Evolutionary conservation across 2,113 vertebrate species (phyloP).

Genomic region (Anoura caudifer): DNA sequence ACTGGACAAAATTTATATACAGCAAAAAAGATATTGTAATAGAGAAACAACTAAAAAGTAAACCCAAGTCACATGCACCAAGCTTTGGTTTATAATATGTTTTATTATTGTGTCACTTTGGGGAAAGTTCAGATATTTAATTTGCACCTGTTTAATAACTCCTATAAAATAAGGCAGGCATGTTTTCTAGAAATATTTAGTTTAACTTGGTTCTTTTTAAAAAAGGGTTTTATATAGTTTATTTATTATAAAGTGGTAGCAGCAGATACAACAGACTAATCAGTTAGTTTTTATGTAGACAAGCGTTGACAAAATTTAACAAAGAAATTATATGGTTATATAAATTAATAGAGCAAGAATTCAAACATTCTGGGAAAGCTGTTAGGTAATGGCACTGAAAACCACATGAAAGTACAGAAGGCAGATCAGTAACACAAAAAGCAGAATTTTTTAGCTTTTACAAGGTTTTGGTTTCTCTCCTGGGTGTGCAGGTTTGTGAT

Average conservation of each 20-base stretch:
- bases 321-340: background rate
- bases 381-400: background rate
- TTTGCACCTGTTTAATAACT: background rate
- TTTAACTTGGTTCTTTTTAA: background rate
- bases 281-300: background rate
- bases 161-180: background rate
- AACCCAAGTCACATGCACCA: background rate
- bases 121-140: background rate
- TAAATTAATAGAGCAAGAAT: slow-evolving; percentile 12
- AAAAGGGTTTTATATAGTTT: background rate
- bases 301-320: background rate
- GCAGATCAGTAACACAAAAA: background rate
- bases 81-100: background rate
- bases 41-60: slow-evolving; percentile 8
- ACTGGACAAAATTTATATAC: background rate
- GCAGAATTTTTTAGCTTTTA: background rate
- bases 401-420: background rate
- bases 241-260: background rate
- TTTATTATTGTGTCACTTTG: background rate
- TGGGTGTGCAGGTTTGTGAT: background rate
- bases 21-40: background rate
- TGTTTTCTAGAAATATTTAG: background rate
- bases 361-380: background rate
- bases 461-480: background rate
- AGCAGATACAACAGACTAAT: background rate